Base-by-base conservation (phyloP, 2,113 vertebrate species). In the Chaetops frenatus region DNA sequence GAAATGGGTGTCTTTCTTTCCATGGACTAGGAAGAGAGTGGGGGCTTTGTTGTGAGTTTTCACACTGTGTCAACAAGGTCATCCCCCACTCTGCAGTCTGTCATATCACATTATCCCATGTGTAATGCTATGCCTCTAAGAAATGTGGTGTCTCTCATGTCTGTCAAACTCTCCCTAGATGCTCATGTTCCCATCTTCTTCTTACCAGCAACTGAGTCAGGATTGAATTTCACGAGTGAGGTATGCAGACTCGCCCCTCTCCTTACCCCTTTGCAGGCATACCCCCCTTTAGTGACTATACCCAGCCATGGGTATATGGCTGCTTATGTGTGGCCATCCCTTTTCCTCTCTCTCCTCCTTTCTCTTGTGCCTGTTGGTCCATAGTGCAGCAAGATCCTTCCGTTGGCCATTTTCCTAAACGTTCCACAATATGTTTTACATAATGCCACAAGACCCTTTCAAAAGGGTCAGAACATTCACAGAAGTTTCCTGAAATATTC, bases 211-310 rank as follows among this genome's bases (percentile, higher is more conserved):
- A 47, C 25, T 13, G 12, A 57, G 10, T 57, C n/a, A 71, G n/a
- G 54, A 56, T 4, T 61, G 17, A 94, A 65, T 58, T 77, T 91
- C 44, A 38, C 16, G 12, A 8, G 15, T 10, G 38, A 88, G 76
- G 65, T 27, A 47, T 16, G 11, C 18, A 22, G 42, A 1, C 1
- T 3, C 4, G 2, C 3, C 4, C 2, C 23, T 28, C 27, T 44
- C 4, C 31, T 42, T 17, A 9, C 4, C 7, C 3, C 11, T 65
- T 57, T 3, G 3, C n/a, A 65, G 40, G 19, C 17, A 47, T 18
- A 23, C 0, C 8, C 2, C 3, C 1, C n/a, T 15, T 4, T 3
- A 36, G n/a, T 40, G 61, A 15, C 31, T 24, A 15, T 66, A 33
- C 9, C 5, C 24, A 74, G 28, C 29, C 40, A 20, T 5, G 18